A percentile compares a stretch with the other conserved stretches of the same genome.
Evolutionary conservation across 2,888 invertebrate species (phyloP).

Genomic region (Opisthograptis luteolata): DNA sequence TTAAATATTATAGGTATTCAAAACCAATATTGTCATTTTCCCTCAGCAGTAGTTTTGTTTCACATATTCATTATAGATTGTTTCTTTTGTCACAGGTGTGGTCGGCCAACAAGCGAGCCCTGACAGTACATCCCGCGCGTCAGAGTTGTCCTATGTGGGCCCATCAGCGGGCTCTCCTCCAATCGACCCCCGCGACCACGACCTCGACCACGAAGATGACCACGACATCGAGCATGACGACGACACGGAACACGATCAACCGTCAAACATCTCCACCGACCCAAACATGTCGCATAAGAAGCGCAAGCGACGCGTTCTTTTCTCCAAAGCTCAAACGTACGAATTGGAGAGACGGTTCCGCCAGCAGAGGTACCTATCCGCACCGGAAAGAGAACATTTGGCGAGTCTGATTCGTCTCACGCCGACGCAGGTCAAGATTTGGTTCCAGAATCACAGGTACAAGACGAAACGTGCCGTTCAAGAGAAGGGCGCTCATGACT

Average conservation of each 20-base stretch:
- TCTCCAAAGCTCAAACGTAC: slow-evolving; percentile 98
- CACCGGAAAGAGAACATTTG: slow-evolving; percentile 98
- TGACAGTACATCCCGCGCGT: slow-evolving; percentile 94
- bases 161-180: slow-evolving; percentile 70
- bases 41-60: slow-evolving; percentile 16
- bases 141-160: slow-evolving; percentile 87
- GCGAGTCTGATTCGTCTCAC: slow-evolving; percentile 97
- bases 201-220: slow-evolving; percentile 75
- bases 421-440: slow-evolving; percentile 99
- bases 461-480: slow-evolving; percentile 99
- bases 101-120: slow-evolving; percentile 91
- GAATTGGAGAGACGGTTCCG: slow-evolving; percentile 97
- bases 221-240: slow-evolving; percentile 85
- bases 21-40: too few species aligned
- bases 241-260: slow-evolving; percentile 80
- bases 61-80: slow-evolving; percentile 1
- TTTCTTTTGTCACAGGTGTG: slow-evolving; percentile 66
- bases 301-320: slow-evolving; percentile 97
- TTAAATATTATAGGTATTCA: too few species aligned
- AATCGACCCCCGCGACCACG: slow-evolving; percentile 62
- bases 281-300: slow-evolving; percentile 89
- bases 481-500: slow-evolving; percentile 92
- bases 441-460: slow-evolving; percentile 99
- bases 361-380: slow-evolving; percentile 98
- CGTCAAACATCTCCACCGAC: slow-evolving; percentile 61